Evolutionary conservation across 2,113 vertebrate genomes (phyloP).

Genomic region (Cochlearius cochlearius): DNA sequence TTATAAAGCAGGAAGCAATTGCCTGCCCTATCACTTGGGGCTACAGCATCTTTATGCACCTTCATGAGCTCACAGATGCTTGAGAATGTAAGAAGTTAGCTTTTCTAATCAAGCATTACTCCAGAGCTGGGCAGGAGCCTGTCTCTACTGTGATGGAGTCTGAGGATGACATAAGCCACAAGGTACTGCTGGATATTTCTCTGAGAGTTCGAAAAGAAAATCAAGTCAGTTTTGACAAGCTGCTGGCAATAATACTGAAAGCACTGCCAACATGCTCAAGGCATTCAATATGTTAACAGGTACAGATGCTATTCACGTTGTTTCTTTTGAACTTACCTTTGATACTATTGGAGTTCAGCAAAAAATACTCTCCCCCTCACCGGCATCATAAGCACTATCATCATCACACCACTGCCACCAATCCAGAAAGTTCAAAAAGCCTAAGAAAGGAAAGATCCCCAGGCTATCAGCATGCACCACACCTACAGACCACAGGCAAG

Average conservation of each 20-base stretch:
- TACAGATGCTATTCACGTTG: conserved; percentile 14
- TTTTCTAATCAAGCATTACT: not conserved
- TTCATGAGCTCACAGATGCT: not conserved
- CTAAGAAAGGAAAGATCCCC: not conserved
- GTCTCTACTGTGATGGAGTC: not conserved
- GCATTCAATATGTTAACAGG: conserved; percentile 1
- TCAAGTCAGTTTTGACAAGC: conserved; percentile 25
- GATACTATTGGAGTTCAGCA: not conserved
- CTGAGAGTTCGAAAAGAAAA: conserved; percentile 24
- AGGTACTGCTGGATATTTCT: not conserved
- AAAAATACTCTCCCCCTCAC: not conserved
- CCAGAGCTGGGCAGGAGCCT: not conserved
- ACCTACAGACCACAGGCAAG: not conserved
- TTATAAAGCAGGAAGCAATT: not conserved
- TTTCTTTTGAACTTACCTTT: conserved; percentile 11
- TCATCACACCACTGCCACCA: not conserved
- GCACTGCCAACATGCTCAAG: not conserved
- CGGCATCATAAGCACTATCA: not conserved
- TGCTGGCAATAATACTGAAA: conserved; percentile 35
- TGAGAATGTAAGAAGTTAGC: not conserved
- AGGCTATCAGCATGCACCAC: not conserved
- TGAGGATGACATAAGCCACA: not conserved
- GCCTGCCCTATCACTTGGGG: not conserved
- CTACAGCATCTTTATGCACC: not conserved
- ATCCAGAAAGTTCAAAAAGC: not conserved